Base-by-base conservation (phyloP, 2,113 vertebrate species). In the Patagioenas fasciata region DNA sequence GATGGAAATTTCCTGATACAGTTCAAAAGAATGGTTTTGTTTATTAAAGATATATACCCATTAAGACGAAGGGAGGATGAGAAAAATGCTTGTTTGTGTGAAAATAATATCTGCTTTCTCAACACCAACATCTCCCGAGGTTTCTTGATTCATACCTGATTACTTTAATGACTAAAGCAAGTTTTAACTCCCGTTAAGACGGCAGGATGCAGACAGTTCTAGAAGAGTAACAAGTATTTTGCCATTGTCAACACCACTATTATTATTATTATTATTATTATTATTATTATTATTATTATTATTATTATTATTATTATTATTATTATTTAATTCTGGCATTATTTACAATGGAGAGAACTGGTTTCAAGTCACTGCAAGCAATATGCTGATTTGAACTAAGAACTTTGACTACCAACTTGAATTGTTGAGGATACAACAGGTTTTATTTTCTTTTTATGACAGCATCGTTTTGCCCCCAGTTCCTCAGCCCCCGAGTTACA, bases 71-170 rank as follows among this genome's bases (percentile, higher is more conserved):
- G 62, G 72, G 82, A 87, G 53, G 56, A 56, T 92, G 83, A 94
- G 44, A 79, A 87, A 93, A 92, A 93, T 48, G 86, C 65, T 93
- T 97, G 69, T 92, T 96, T 96, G 40, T 73, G 29, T 93, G 88
- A 94, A 95, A 96, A 91, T 86, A 95, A 53, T 93, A 93, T 32
- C 70, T 91, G 80, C 86, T 91, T 94, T 90, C 58, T 82, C 66
- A 89, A 92, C 74, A 91, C 44, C 47, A 75, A 40, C 61, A 92
- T 96, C 88, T 95, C 83, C 65, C 34, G 80, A 92, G 86, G 71
- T 80, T 93, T 91, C 58, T 82, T 94, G 94, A 92, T 92, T 93
- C 66, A 53, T 80, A 92, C 21, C 77, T 87, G 80, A 92, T 96
- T 91, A 80, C 64, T 85, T 85, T 90, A 95, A 92, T 92, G 92